phyloP scores from a whole-genome alignment of 2,113 vertebrate genomes.

The Amia ocellicauda region DNA sequence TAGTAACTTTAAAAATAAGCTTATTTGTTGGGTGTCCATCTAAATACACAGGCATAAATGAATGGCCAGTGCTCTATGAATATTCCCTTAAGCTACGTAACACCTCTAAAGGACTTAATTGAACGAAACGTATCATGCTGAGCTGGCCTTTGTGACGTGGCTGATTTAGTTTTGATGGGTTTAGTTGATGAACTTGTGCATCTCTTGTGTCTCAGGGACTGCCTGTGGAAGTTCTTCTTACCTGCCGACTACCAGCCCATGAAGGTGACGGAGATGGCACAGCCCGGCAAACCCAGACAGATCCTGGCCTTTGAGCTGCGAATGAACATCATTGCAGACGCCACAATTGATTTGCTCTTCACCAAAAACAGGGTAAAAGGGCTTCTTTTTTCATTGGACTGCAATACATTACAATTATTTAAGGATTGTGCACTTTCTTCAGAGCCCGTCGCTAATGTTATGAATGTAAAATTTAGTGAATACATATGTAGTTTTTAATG shows the following conservation, averaged over 20 bases:
- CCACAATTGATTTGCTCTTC: constrained; percentile 96
- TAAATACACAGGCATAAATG: neutral
- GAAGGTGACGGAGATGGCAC: constrained; percentile 83
- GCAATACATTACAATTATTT: too few relatives aligned
- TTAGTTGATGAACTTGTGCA: neutral
- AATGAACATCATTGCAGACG: constrained; percentile 98
- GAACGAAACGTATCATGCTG: too few relatives aligned
- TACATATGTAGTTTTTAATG: too few relatives aligned
- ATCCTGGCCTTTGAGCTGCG: constrained; percentile 95
- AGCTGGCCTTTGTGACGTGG: too few relatives aligned
- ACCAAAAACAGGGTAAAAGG: constrained; percentile 92
- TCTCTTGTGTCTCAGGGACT: constrained; percentile 69
- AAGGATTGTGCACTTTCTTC: too few relatives aligned
- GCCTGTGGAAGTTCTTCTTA: constrained; percentile 96
- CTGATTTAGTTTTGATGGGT: too few relatives aligned
- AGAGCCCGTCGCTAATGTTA: too few relatives aligned
- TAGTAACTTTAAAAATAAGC: too few relatives aligned
- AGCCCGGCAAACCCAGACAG: constrained; percentile 85
- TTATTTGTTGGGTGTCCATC: too few relatives aligned
- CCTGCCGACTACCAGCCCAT: constrained; percentile 94
- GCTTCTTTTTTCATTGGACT: neutral
- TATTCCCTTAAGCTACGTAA: too few relatives aligned
- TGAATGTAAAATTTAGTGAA: too few relatives aligned
- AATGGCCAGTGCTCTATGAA: neutral
- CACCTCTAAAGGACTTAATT: too few relatives aligned